phyloP scores from a whole-genome alignment of 2,888 invertebrate species.

The Lochmaea crataegi region DNA sequence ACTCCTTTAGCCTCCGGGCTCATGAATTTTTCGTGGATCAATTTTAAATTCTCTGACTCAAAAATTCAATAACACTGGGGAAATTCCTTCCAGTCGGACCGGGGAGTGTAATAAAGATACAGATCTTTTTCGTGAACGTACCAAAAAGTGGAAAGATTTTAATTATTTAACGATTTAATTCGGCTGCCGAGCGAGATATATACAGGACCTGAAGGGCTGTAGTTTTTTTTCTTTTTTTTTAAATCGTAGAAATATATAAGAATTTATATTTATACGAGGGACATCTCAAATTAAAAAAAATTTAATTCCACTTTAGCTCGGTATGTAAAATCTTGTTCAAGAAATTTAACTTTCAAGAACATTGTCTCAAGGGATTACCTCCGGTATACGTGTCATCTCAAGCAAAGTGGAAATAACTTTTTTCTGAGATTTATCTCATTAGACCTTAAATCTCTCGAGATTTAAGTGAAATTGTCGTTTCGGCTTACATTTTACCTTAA shows the following conservation, averaged over 20 bases:
- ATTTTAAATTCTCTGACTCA: conserved; percentile 16
- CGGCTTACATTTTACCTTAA: too few species aligned
- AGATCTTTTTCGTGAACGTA: conserved; percentile 18
- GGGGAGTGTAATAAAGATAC: conserved; percentile 18
- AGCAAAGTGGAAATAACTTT: too few species aligned
- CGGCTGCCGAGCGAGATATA: neutral
- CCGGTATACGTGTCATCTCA: too few species aligned
- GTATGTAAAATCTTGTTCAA: too few species aligned
- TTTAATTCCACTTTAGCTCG: too few species aligned
- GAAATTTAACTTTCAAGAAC: too few species aligned
- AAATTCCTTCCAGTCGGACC: neutral
- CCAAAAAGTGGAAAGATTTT: conserved; percentile 2
- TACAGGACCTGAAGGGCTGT: neutral
- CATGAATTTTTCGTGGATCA: conserved; percentile 25
- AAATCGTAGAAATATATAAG: neutral
- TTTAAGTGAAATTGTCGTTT: too few species aligned
- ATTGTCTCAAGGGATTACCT: too few species aligned
- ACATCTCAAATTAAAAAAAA: too few species aligned
- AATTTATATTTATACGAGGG: too few species aligned
- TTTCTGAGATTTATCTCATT: too few species aligned
- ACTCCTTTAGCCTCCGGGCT: conserved; percentile 9
- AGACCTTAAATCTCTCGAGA: too few species aligned
- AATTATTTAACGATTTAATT: conserved; percentile 29
- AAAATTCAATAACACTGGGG: conserved; percentile 18
- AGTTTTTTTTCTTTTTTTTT: neutral